Percentiles rank a stretch among this genome's conserved stretches.
phyloP scores from a whole-genome alignment of 2,797 vertebrate genomes.

The Nasua narica region DNA sequence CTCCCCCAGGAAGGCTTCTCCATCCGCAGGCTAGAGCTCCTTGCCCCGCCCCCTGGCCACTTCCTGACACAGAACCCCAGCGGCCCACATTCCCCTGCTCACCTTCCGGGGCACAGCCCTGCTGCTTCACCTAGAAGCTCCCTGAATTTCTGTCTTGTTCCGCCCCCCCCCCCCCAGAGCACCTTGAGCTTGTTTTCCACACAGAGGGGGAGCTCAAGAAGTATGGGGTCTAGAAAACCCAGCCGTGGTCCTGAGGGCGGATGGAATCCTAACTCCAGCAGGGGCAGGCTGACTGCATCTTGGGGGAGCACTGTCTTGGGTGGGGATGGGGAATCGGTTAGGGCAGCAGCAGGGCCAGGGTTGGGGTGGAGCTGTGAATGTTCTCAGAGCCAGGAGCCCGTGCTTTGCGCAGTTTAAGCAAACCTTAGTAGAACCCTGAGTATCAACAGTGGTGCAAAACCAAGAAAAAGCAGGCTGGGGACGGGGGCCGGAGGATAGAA shows the following conservation, averaged over 20 bases:
- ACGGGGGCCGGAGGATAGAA: background rate
- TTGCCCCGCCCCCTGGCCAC: accelerated
- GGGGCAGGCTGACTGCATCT: background rate
- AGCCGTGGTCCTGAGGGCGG: background rate
- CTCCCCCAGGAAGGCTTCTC: background rate
- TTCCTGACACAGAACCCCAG: background rate
- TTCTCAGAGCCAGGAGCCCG: background rate
- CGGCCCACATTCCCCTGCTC: accelerated
- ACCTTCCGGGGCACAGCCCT: background rate
- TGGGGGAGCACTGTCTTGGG: no score
- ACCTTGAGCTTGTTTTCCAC: background rate
- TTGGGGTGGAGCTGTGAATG: no score
- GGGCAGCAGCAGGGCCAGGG: background rate
- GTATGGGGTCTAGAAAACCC: background rate
- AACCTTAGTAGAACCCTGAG: background rate
- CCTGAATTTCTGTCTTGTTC: background rate
- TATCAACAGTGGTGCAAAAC: background rate
- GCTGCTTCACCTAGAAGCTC: background rate
- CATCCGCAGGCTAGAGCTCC: background rate
- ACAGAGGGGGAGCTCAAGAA: background rate
- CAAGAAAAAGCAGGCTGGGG: background rate
- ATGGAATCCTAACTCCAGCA: background rate
- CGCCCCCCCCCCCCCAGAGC: background rate
- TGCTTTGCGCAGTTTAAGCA: background rate
- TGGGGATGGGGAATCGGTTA: no score